Percentiles rank a stretch among this genome's conserved stretches.
phyloP scores from a whole-genome alignment of 1,140 invertebrate genomes.

The Caenorhabditis latens region DNA sequence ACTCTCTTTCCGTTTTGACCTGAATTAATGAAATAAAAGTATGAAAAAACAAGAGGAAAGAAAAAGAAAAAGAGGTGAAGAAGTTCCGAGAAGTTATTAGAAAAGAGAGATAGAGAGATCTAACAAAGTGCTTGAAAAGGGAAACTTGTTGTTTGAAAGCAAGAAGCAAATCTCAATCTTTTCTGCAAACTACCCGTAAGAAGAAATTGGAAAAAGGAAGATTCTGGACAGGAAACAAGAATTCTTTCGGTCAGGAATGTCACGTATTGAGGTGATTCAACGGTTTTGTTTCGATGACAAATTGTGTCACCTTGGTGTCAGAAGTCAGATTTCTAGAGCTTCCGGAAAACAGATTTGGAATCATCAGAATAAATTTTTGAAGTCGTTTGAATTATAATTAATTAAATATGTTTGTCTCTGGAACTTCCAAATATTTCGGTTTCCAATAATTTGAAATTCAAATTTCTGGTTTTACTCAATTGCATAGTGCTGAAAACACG shows the following conservation, averaged over 20 bases:
- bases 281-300: background rate
- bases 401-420: no score
- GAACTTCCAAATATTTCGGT: no score
- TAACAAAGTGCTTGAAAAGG: slow-evolving; percentile 19
- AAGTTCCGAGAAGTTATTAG: slow-evolving; percentile 31
- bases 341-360: no score
- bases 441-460: no score
- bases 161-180: slow-evolving; percentile 48
- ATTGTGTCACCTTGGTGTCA: no score
- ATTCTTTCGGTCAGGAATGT: background rate
- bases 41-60: background rate
- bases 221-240: slow-evolving; percentile 24
- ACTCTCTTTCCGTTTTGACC: background rate
- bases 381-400: no score
- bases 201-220: background rate
- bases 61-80: background rate
- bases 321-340: no score
- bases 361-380: no score
- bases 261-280: background rate
- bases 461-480: no score
- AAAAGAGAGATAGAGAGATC: background rate
- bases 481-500: no score
- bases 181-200: slow-evolving; percentile 38
- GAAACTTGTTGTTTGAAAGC: slow-evolving; percentile 28
- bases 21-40: background rate